These are phyloP conservation scores for Melangyna quadrimaculata DNA, from an alignment of 2,888 invertebrate species.

Conservation along the genomic window DNA sequence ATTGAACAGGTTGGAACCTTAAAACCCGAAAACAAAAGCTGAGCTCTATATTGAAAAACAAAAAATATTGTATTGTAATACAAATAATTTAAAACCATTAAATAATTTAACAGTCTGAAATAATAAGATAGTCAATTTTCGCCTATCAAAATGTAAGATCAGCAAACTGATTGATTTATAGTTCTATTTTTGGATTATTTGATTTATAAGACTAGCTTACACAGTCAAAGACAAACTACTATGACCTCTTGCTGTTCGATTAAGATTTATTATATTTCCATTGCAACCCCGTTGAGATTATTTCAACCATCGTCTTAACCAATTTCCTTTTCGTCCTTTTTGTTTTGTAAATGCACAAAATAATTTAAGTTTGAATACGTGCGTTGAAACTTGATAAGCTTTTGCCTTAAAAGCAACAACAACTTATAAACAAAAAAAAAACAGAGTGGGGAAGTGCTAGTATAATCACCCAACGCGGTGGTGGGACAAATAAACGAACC, in stretches of 20 bases:
- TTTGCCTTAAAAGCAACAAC: background rate
- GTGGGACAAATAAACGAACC: constrained; percentile 35
- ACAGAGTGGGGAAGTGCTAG: constrained; percentile 35
- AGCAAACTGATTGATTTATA: background rate
- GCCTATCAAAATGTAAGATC: background rate
- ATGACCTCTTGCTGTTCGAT: constrained; percentile 62
- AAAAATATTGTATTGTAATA: too few species aligned
- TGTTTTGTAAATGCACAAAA: constrained; percentile 24
- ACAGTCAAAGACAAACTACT: constrained; percentile 55
- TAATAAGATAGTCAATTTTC: background rate
- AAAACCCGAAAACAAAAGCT: too few species aligned
- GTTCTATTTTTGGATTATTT: constrained; percentile 25
- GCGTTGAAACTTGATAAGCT: constrained; percentile 45
- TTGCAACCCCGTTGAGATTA: constrained; percentile 62
- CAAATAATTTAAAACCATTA: too few species aligned
- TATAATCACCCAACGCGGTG: constrained; percentile 28
- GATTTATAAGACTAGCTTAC: constrained; percentile 34
- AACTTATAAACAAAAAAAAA: constrained; percentile 6
- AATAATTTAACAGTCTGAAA: background rate
- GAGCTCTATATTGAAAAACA: too few species aligned
- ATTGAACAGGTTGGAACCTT: too few species aligned
- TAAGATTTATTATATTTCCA: constrained; percentile 62
- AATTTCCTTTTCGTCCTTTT: background rate
- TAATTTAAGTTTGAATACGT: constrained; percentile 55
- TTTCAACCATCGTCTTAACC: constrained; percentile 8